Base-by-base conservation (phyloP, 2,797 vertebrate genomes). In the Diceros bicornis region DNA sequence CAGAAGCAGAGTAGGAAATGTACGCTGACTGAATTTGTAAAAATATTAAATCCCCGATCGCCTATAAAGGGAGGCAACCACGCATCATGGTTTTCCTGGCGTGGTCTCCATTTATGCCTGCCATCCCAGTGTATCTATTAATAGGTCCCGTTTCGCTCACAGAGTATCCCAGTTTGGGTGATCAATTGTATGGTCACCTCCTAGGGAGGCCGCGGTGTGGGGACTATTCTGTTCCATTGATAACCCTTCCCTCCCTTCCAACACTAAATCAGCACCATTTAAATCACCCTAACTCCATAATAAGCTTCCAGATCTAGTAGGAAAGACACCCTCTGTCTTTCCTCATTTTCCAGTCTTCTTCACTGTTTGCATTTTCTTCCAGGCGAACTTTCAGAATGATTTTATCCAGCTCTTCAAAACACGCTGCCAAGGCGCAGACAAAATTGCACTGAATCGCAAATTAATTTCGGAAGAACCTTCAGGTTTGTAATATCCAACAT, bases 101-200 rank as follows among this genome's bases (percentile, higher is more conserved):
- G 18, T 0, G 0, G 37, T 1, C 7, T 4, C 14, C n/a, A 6
- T 0, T 1, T 10, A 4, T 0, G 0, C 47, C 21, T 9, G 2
- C 7, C 37, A 37, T 20, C 32, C 61, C 4, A 0, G 21, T 12
- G 6, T 9, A 7, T 17, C 7, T 10, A n/a, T 13, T 6, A 18
- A 2, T 8, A 23, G 32, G 7, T 4, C 47, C 32, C 16, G 12
- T 64, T 18, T 3, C 44, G 1, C 23, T 8, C 2, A 7, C 14
- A 14, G 14, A 17, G 25, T 6, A 23, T 23, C n/a, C 66, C 16
- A 0, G 1, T n/a, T 59, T 27, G 20, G 29, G 9, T 16, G 25
- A 6, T 14, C 25, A 4, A 8, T 0, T 23, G 16, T 7, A 4
- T 0, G 34, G 41, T 34, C 84, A 44, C 77, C 0, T 0, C 14